phyloP scores from a whole-genome alignment of 2,113 vertebrate genomes.

The Ornithorhynchus anatinus region DNA sequence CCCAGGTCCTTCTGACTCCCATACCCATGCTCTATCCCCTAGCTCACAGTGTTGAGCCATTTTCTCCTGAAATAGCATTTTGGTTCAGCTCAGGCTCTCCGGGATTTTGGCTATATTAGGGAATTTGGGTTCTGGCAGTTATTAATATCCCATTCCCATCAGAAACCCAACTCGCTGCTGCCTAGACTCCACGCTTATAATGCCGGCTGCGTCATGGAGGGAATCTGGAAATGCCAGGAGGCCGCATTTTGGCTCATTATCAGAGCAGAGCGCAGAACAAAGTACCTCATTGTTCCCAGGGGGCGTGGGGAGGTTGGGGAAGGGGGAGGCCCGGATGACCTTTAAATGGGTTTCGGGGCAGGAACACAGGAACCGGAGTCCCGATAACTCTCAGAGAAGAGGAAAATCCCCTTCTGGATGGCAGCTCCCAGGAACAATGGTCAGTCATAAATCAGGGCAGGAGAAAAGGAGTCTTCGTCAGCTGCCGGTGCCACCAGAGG shows the following conservation, averaged over 20 bases:
- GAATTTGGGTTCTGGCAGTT: no score
- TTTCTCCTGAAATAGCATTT: no score
- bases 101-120: no score
- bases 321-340: background rate
- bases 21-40: no score
- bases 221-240: background rate
- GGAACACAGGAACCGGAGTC: constrained; percentile 44
- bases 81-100: no score
- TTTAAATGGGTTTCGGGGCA: constrained; percentile 13
- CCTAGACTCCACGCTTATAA: no score
- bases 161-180: no score
- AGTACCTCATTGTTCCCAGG: background rate
- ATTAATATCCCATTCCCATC: no score
- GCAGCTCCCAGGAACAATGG: constrained; percentile 9
- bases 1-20: no score
- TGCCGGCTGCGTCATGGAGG: background rate
- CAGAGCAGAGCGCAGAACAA: background rate
- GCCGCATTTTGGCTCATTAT: background rate
- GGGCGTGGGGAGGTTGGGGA: background rate
- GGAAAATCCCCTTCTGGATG: constrained; percentile 29
- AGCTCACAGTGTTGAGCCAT: no score
- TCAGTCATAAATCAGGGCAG: background rate
- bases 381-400: constrained; percentile 20
- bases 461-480: no score
- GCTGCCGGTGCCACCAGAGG: fast-evolving